Evolutionary conservation across 2,113 vertebrate species (phyloP).

Genomic region (Lagopus leucura): DNA sequence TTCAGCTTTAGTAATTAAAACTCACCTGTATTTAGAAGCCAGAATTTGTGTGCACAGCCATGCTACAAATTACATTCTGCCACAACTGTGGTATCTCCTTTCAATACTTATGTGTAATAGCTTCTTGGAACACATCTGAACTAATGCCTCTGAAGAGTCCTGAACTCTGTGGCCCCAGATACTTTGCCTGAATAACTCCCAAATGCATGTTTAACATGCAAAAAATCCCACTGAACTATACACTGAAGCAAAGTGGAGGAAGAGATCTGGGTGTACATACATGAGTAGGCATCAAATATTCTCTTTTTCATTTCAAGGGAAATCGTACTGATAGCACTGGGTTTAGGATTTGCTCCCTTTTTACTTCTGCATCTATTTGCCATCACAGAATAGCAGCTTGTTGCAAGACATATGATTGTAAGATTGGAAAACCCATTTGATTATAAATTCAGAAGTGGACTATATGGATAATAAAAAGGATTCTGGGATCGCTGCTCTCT

Average conservation of each 20-base stretch:
- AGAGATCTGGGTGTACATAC: not conserved
- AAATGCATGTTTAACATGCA: not conserved
- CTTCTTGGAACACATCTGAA: not conserved
- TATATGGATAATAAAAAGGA: not conserved
- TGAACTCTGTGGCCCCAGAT: not conserved
- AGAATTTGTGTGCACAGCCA: not conserved
- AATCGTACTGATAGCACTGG: not conserved
- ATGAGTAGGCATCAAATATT: not conserved
- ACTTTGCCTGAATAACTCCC: not conserved
- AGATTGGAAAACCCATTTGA: not conserved
- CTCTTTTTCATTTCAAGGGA: not conserved
- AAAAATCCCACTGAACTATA: not conserved
- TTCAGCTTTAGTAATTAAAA: not conserved
- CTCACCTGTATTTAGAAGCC: not conserved
- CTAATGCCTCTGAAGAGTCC: not conserved
- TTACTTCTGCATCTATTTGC: not conserved
- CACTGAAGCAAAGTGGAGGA: not conserved
- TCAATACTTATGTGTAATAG: not conserved
- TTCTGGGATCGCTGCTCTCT: not conserved
- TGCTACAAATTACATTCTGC: not conserved
- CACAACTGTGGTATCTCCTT: not conserved
- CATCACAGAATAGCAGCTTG: not conserved
- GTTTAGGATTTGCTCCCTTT: not conserved
- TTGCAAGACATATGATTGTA: not conserved
- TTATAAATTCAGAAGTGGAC: not conserved